Base-by-base conservation (phyloP, 1,140 invertebrate species). In the Tetranychus urticae region DNA sequence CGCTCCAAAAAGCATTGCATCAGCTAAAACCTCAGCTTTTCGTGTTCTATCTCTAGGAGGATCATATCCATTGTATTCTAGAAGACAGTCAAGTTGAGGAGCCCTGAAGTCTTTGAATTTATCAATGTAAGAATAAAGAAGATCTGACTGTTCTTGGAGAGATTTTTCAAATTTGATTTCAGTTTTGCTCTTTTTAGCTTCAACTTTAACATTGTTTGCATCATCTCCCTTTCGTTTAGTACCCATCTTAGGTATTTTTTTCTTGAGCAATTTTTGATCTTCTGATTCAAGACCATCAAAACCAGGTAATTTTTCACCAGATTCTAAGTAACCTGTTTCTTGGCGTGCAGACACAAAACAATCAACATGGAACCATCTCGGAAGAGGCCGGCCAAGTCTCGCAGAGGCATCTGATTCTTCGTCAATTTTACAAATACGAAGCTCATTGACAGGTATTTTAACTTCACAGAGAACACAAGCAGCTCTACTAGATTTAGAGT, bases 361-460 rank as follows among this genome's bases (percentile, higher is more conserved):
- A 63, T 88, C 83, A 10, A 91, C 72, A 75, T 97, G 92, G 73
- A 93, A 81, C 90, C 90, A 96, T 35, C 81, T 71, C 37, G 73
- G 70, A 46, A 70, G 66, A n/a, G 76, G 75, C 10, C 39, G 39
- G 4, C 88, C 88, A 75, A 81, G 90, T 70, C 80, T 82, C 66
- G 76, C 78, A 0, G 82, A 86, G 52, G 83, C 74, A 65, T 87
- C 83, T 63, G 81, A 83, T 59, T 89, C 83, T 75, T 77, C 91
- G 67, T 90, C 87, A 67, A 84, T 85, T 72, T 90, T 92, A 7
- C 82, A 81, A 62, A 94, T 77, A 50, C 90, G 77, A 36, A 92
- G 71, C 69, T 83, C 81, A 69, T 78, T 81, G 76, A 86, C 92
- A 34, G 79, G 73, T 68, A 97, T 94, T 69, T 83, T 87, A 62